Evolutionary conservation across 2,888 invertebrate genomes (phyloP).

Genomic region (Imbricaverruca yamaguchii): DNA sequence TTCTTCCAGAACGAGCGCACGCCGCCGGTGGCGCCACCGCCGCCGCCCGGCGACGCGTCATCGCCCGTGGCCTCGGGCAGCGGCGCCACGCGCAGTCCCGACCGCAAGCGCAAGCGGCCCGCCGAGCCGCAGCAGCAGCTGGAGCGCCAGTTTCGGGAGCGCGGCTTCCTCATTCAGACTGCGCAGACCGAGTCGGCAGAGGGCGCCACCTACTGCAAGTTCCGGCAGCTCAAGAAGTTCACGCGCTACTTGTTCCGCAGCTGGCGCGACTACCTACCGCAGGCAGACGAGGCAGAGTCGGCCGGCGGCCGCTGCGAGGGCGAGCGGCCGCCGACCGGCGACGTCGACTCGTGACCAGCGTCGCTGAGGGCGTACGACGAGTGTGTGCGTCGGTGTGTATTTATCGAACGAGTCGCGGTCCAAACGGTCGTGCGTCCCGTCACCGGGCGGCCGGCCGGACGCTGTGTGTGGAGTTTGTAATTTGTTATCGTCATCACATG

Average conservation of each 20-base stretch:
- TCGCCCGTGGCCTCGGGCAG: slow-evolving; percentile 1
- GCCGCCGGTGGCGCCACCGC: background rate
- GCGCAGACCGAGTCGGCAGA: slow-evolving; percentile 87
- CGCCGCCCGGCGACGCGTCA: background rate
- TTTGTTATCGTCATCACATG: background rate
- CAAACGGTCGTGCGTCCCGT: too few species aligned
- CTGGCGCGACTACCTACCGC: slow-evolving; percentile 87
- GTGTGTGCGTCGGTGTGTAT: background rate
- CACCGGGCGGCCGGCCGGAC: background rate
- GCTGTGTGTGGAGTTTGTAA: background rate
- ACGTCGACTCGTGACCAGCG: background rate
- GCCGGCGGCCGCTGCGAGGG: background rate
- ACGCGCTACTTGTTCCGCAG: slow-evolving; percentile 83
- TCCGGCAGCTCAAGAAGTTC: slow-evolving; percentile 79
- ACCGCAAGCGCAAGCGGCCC: slow-evolving; percentile 46
- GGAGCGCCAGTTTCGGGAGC: slow-evolving; percentile 86
- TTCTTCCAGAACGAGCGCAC: slow-evolving; percentile 47
- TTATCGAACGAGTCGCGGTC: background rate
- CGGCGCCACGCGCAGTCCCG: slow-evolving; percentile 29
- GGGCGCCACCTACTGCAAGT: slow-evolving; percentile 89
- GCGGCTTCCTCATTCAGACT: slow-evolving; percentile 85
- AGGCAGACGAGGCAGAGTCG: background rate
- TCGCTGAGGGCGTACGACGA: background rate
- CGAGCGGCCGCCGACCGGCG: background rate
- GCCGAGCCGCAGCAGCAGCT: slow-evolving; percentile 63